Evolutionary conservation across 2,888 invertebrate genomes (phyloP).

Genomic region (Acleris sparsana): DNA sequence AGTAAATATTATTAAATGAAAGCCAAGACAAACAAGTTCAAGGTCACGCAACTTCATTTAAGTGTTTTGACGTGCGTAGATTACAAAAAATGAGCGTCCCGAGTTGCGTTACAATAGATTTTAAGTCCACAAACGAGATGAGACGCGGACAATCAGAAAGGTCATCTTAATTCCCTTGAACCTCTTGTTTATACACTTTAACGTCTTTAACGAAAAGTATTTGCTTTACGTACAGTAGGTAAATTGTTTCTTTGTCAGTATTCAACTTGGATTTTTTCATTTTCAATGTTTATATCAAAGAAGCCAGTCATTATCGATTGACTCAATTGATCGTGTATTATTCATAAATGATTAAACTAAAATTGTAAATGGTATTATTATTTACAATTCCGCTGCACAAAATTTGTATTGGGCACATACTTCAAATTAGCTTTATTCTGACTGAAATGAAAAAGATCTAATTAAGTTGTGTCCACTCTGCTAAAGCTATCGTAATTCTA

Average conservation of each 20-base stretch:
- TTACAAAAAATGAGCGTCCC: conserved; percentile 17
- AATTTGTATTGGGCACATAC: no score
- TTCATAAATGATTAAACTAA: conserved; percentile 7
- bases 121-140: conserved; percentile 62
- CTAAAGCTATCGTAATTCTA: no score
- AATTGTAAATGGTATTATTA: conserved; percentile 11
- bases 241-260: no score
- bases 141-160: conserved; percentile 74
- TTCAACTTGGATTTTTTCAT: no score
- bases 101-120: conserved; percentile 38
- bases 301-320: no score
- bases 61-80: conserved; percentile 18
- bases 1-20: no score
- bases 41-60: background rate
- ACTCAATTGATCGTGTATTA: background rate
- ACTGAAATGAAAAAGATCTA: no score
- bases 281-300: no score
- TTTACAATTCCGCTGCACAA: background rate
- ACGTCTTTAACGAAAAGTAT: conserved; percentile 6
- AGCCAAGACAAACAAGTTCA: conserved; percentile 5
- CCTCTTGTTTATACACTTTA: conserved; percentile 54
- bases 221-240: background rate
- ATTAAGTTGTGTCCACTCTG: no score
- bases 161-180: conserved; percentile 76
- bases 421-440: no score